Evolutionary conservation across 2,797 vertebrate genomes (phyloP).

Genomic region (Microctenopoma stevenorrisi): DNA sequence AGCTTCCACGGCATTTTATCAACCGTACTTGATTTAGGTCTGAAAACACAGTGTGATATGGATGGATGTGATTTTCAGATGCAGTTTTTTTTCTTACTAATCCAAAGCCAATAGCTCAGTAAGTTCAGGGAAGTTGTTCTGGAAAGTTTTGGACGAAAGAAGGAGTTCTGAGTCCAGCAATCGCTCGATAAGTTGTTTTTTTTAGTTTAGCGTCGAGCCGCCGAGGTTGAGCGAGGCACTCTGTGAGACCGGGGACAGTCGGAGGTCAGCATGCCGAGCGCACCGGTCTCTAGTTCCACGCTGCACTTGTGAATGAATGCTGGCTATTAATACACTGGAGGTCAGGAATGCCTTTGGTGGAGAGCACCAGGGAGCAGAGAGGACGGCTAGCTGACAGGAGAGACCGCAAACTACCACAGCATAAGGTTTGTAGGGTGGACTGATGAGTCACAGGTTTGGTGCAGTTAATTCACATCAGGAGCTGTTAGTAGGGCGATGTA

Average conservation of each 20-base stretch:
- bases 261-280: conserved; percentile 69
- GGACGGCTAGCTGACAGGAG: conserved; percentile 16
- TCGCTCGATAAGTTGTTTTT: conserved; percentile 3
- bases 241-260: conserved; percentile 52
- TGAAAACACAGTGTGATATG: background rate
- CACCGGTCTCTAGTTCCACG: conserved; percentile 68
- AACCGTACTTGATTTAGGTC: conserved; percentile 19
- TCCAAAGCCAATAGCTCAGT: background rate
- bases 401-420: no score
- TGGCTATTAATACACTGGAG: conserved; percentile 74
- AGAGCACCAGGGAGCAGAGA: conserved; percentile 39
- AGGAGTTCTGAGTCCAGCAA: background rate
- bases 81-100: no score
- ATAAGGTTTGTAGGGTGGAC: background rate
- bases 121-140: background rate
- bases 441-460: background rate
- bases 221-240: conserved; percentile 31
- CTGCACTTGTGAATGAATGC: conserved; percentile 63
- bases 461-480: background rate
- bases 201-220: conserved; percentile 23
- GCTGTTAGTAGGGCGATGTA: background rate
- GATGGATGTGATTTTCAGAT: background rate
- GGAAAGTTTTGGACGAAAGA: background rate
- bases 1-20: conserved; percentile 17
- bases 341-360: conserved; percentile 71